Evolutionary conservation across 2,113 vertebrate genomes (phyloP).

Genomic region (Castor canadensis): DNA sequence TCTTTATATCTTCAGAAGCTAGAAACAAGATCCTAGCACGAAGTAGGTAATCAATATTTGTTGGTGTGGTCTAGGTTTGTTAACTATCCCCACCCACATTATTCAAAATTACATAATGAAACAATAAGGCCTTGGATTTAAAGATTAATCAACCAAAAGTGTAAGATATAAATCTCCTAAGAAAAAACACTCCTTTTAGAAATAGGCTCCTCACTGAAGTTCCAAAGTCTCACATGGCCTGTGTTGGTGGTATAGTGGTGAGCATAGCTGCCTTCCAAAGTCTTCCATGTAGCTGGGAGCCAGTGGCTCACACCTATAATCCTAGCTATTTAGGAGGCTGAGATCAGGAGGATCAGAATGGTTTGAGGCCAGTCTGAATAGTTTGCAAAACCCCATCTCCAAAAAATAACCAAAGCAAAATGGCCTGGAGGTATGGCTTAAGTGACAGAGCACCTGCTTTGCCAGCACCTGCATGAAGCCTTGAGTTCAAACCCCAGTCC

Average conservation of each 20-base stretch:
- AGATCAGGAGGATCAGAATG: too few relatives aligned
- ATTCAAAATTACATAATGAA: conserved; percentile 11
- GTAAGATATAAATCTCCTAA: neutral
- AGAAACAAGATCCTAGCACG: neutral
- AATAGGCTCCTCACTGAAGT: neutral
- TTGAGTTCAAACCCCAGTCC: too few relatives aligned
- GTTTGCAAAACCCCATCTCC: too few relatives aligned
- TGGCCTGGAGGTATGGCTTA: too few relatives aligned
- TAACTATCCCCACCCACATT: neutral
- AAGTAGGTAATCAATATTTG: neutral
- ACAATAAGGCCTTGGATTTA: neutral
- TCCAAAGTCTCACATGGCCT: conserved; percentile 17
- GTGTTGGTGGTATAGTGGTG: conserved; percentile 87
- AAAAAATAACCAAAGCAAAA: too few relatives aligned
- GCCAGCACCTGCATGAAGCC: too few relatives aligned
- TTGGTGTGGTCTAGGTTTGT: neutral
- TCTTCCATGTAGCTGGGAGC: too few relatives aligned
- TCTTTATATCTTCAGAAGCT: neutral
- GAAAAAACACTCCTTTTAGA: conserved; percentile 42
- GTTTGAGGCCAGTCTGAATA: too few relatives aligned
- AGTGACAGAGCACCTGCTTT: too few relatives aligned
- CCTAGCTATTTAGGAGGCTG: too few relatives aligned
- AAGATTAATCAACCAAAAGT: conserved; percentile 7
- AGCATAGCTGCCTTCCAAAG: conserved; percentile 88
- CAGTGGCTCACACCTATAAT: too few relatives aligned